Base-by-base conservation (phyloP, 2,797 vertebrate genomes). In the Anomalospiza imberbis region DNA sequence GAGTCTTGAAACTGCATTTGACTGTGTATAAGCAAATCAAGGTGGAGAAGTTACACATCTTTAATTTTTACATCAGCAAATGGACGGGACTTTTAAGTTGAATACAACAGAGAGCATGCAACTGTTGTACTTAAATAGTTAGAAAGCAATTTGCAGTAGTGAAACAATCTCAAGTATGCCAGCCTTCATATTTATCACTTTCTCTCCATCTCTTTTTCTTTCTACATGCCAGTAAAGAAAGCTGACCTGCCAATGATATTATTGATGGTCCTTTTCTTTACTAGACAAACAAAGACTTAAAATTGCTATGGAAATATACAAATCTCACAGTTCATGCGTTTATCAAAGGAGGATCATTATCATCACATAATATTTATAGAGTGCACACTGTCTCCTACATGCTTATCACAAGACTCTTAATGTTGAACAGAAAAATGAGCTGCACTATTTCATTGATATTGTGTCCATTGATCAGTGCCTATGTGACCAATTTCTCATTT, bases 271-370 rank as follows among this genome's bases (percentile, higher is more conserved):
- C 54, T 81, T 94, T 89, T 81, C 81, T 83, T 86, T 79, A 53
- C 66, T 79, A 93, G 73, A 63, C 51, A 91, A 85, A 89, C 84
- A 91, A 77, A 91, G 71, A 58, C 58, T 86, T 83, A 50, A 94
- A 88, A 80, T 85, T 94, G 76, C 83, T 73, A 87, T 95, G 89
- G 85, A 91, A 95, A 96, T 95, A 84, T 16, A 65, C 42, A 82
- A 57, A 84, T 71, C 28, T 84, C 34, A 32, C 44, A n/a, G 67
- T 85, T 93, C 63, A 42, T 31, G 34, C 77, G 79, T 95, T 90
- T 81, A 82, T 96, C 74, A 93, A 82, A 93, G 63, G 71, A 74
- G 25, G 53, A 73, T 86, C 58, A 70, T 89, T 44, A 51, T 68
- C 11, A 47, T 47, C 76, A 70, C 29, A 40, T 68, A 85, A 48